Evolutionary conservation across 1,140 invertebrate species (phyloP).

Genomic region (Euura saliciscinereae): DNA sequence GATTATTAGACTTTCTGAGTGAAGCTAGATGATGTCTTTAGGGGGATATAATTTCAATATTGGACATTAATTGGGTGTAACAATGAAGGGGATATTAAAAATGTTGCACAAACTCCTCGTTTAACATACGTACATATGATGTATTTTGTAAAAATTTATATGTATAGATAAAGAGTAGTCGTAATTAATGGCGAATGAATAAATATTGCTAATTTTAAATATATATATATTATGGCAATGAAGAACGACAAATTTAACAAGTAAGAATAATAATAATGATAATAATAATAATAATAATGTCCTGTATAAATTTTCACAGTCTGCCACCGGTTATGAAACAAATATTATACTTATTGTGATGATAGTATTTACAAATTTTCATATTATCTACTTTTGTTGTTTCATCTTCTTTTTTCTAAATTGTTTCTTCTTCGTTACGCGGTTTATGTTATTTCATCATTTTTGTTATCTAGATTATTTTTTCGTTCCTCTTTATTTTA

Average conservation of each 20-base stretch:
- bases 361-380: neutral
- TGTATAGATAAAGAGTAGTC: neutral
- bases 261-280: neutral
- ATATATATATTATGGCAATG: neutral
- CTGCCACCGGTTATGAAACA: no score
- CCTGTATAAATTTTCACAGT: no score
- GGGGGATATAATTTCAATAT: neutral
- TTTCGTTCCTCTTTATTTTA: neutral
- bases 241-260: neutral
- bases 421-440: neutral
- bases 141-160: no score
- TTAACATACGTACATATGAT: no score
- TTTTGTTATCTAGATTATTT: neutral
- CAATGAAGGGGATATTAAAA: neutral
- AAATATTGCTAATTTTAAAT: neutral
- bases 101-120: slow-evolving; percentile 4
- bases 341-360: neutral
- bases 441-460: neutral
- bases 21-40: neutral
- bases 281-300: neutral
- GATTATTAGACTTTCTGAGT: no score
- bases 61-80: neutral
- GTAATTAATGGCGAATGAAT: neutral
- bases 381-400: neutral
- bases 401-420: neutral